These are phyloP conservation scores for Drepanosiphum platanoidis DNA, from an alignment of 2,888 invertebrate species.

Conservation along the genomic window DNA sequence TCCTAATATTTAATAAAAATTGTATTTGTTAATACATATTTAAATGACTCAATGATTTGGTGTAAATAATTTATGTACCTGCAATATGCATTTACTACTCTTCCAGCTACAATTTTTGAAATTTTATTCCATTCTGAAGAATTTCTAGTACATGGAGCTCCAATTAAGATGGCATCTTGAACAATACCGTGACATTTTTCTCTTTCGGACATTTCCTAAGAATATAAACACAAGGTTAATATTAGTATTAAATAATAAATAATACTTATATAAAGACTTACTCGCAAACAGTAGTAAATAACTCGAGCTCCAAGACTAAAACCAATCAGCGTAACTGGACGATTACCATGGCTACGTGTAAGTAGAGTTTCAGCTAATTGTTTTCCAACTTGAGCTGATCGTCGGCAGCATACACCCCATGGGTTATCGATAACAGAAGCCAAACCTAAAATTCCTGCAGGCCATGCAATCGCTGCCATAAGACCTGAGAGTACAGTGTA, in stretches of 20 bases:
- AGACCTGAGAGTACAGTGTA: slow-evolving; percentile 74
- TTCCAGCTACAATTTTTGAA: slow-evolving; percentile 72
- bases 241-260: background rate
- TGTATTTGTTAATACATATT: background rate
- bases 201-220: slow-evolving; percentile 69
- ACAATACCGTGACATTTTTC: slow-evolving; percentile 72
- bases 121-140: slow-evolving; percentile 71
- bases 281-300: slow-evolving; percentile 74
- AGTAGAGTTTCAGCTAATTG: slow-evolving; percentile 75
- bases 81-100: slow-evolving; percentile 75
- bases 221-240: background rate
- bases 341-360: slow-evolving; percentile 72
- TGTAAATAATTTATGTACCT: slow-evolving; percentile 66
- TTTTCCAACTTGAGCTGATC: slow-evolving; percentile 73
- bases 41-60: background rate
- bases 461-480: slow-evolving; percentile 75
- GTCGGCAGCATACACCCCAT: slow-evolving; percentile 74
- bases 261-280: slow-evolving; percentile 65
- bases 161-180: slow-evolving; percentile 74
- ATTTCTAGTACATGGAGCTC: slow-evolving; percentile 73
- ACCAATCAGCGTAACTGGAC: slow-evolving; percentile 75
- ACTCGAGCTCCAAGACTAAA: slow-evolving; percentile 77
- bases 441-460: slow-evolving; percentile 72
- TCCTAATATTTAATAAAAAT: slow-evolving; percentile 66
- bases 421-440: slow-evolving; percentile 74